Evolutionary conservation across 2,888 invertebrate species (phyloP).

Genomic region (Hyppa rectilinea): DNA sequence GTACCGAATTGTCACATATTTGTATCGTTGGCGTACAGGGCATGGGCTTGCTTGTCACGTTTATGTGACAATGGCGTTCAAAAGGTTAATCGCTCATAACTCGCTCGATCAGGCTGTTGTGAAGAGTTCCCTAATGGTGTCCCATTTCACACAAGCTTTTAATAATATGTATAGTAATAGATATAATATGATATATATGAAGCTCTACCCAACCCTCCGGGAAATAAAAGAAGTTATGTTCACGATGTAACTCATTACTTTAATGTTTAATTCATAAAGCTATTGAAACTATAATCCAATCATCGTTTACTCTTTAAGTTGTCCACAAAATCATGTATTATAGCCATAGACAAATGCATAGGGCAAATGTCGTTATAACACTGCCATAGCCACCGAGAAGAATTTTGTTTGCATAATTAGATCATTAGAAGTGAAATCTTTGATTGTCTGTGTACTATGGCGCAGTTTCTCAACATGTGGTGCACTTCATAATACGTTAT

Average conservation of each 20-base stretch:
- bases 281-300: background rate
- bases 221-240: background rate
- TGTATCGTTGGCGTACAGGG: too few relatives aligned
- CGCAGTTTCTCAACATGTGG: background rate
- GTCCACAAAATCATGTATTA: background rate
- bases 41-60: too few relatives aligned
- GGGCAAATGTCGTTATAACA: background rate
- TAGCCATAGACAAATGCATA: background rate
- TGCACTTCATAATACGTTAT: background rate
- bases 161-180: too few relatives aligned
- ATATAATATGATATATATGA: background rate
- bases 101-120: too few relatives aligned
- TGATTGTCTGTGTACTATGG: background rate
- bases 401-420: constrained; percentile 7
- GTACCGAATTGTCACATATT: too few relatives aligned
- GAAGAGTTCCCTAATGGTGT: too few relatives aligned
- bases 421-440: background rate
- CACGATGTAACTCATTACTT: background rate
- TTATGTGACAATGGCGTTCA: too few relatives aligned
- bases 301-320: background rate
- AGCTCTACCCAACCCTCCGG: background rate
- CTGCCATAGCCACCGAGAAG: background rate
- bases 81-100: too few relatives aligned
- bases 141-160: too few relatives aligned
- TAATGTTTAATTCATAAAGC: background rate